Evolutionary conservation across 2,797 vertebrate genomes (phyloP), one percentile per base, ranked within the genome.

Genomic region (Hypotaenidia philippensis): DNA sequence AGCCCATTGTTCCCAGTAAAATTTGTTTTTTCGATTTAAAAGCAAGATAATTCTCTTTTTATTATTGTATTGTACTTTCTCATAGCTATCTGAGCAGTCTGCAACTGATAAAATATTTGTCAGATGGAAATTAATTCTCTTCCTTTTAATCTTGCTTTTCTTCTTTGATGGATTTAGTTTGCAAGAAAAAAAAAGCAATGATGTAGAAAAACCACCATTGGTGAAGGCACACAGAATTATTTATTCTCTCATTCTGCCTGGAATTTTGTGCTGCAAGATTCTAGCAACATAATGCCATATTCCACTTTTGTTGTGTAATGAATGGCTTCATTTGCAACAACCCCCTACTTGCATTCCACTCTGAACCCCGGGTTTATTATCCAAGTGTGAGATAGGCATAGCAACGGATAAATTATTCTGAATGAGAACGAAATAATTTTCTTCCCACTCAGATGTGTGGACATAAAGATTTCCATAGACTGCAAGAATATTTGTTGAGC

Each of bases 241-340:
- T 91, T 81, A 52, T 90, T 90, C 14, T 66, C 23, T 57, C n/a
- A 29, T 9, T 64, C 15, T 70, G 11, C 34, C 21, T 40, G 22
- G 8, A 74, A 91, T 78, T 55, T 78, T 59, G 15, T 55, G 8
- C 9, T 65, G 8, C 31, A 82, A 83, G 22, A 76, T 65, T 91
- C 49, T 89, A 81, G 45, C 12, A 92, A 90, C 91, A 86, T 74
- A 66, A 64, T 53, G 12, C 76, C 1, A 0, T 84, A 27, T 64
- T 88, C 40, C 8, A 18, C 18, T 56, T 90, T 61, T 78, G 13
- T 64, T 83, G 49, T 65, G 57, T 32, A 91, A 93, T 76, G 56
- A 87, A 90, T 78, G 50, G 34, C 38, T 75, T 93, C 38, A 93
- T 96, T 97, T 96, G 57, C 69, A 94, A 60, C 64, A 92, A 65